Percentiles rank a stretch among this genome's conserved stretches.
These are phyloP conservation scores for Erpobdella octoculata DNA, from an alignment of 2,888 invertebrate species.

Conservation along the genomic window DNA sequence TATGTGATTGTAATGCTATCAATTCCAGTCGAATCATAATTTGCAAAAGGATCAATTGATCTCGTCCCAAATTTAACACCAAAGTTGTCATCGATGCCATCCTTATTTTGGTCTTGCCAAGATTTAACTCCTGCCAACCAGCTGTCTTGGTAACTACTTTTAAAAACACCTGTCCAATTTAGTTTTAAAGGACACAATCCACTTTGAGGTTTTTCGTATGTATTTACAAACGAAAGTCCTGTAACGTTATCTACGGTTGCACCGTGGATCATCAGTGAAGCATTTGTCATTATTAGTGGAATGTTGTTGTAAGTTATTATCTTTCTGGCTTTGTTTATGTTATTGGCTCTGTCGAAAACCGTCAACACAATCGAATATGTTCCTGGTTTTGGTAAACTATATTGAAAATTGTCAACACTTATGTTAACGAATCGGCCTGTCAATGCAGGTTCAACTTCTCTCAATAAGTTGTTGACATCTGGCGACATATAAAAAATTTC, in stretches of 20 bases:
- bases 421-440: conserved; percentile 8
- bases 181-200: background rate
- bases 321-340: conserved; percentile 24
- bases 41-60: conserved; percentile 13
- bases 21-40: too few species aligned
- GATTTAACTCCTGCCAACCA: conserved; percentile 19
- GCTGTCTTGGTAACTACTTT: background rate
- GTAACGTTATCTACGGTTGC: background rate
- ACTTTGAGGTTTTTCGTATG: too few species aligned
- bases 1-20: too few species aligned
- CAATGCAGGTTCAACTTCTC: background rate
- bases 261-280: background rate
- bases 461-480: background rate
- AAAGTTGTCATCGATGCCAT: conserved; percentile 12
- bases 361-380: conserved; percentile 26
- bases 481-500: conserved; percentile 16
- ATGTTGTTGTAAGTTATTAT: conserved; percentile 22
- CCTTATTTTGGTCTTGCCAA: background rate
- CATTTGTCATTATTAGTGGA: background rate
- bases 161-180: conserved; percentile 18
- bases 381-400: conserved; percentile 3
- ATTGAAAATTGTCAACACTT: conserved; percentile 19
- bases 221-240: too few species aligned
- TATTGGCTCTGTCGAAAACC: conserved; percentile 26
- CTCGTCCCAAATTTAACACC: conserved; percentile 3